Percentiles rank a stretch among this genome's conserved stretches.
phyloP scores from a whole-genome alignment of 2,797 vertebrate species.

The Alfaro cultratus region DNA sequence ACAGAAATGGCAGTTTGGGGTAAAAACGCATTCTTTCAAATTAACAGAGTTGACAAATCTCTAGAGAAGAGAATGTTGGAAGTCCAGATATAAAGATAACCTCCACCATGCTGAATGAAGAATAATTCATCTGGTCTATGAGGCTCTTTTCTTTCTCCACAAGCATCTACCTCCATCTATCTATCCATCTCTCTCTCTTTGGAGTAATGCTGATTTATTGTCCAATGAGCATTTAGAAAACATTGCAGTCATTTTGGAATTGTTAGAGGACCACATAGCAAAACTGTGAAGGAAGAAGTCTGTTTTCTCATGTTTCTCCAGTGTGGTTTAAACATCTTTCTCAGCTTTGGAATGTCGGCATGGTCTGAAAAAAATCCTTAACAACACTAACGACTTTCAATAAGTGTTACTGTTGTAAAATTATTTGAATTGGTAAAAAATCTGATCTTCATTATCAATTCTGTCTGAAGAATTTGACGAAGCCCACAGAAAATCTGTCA shows the following conservation, averaged over 20 bases:
- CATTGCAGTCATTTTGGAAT: background rate
- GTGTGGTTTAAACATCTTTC: background rate
- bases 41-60: constrained; percentile 56
- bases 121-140: constrained; percentile 26
- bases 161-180: too few relatives aligned
- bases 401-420: background rate
- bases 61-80: constrained; percentile 26
- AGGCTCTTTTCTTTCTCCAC: background rate
- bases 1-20: constrained; percentile 62
- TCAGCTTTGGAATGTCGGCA: background rate
- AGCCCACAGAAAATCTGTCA: background rate
- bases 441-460: background rate
- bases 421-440: background rate
- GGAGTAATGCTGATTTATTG: constrained; percentile 13
- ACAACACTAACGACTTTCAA: background rate
- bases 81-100: constrained; percentile 39
- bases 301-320: background rate
- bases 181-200: background rate
- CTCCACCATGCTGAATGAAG: constrained; percentile 18
- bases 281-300: background rate
- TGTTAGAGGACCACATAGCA: background rate
- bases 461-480: background rate
- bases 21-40: constrained; percentile 48
- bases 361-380: background rate
- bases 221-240: constrained; percentile 12